Conservation (phyloP, 2,797 vertebrate genomes). For the Fistularia commersonii region DNA sequence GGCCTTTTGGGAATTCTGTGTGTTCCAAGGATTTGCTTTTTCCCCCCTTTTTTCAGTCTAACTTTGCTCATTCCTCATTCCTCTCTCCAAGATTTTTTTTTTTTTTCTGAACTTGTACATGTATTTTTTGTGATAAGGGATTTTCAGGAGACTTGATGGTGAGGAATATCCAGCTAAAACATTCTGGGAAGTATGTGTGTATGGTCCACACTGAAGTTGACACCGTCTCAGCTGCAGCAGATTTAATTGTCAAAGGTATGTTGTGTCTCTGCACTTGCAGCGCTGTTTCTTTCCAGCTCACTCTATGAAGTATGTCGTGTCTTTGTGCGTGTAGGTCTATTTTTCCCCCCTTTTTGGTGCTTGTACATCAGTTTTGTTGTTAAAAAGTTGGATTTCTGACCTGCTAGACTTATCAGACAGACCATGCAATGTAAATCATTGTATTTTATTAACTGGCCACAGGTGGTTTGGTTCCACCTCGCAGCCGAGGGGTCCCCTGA, state of each 20-base stretch:
- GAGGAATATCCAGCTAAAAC: conserved; percentile 85
- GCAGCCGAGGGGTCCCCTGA: no score
- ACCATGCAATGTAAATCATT: no score
- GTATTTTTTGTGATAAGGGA: conserved; percentile 68
- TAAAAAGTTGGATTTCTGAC: no score
- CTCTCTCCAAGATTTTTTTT: neutral
- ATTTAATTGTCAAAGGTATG: conserved; percentile 86
- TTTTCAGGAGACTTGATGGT: conserved; percentile 89
- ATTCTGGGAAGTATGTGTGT: conserved; percentile 86
- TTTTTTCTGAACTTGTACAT: neutral
- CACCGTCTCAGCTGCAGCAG: conserved; percentile 78
- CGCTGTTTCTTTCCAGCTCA: no score
- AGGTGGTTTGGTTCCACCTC: no score
- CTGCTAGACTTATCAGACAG: no score
- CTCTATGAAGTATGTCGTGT: no score
- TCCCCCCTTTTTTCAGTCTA: neutral
- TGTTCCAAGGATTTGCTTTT: conserved; percentile 5
- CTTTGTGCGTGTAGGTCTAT: no score
- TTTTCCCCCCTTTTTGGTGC: no score
- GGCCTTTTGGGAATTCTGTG: conserved; percentile 14
- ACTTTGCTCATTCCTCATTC: conserved; percentile 1
- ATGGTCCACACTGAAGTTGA: conserved; percentile 82
- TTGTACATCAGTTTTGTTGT: no score
- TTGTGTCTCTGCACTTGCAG: neutral
- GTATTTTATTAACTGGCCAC: no score